Evolutionary conservation across 2,113 vertebrate species (phyloP).

Genomic region (Orcinus orca): DNA sequence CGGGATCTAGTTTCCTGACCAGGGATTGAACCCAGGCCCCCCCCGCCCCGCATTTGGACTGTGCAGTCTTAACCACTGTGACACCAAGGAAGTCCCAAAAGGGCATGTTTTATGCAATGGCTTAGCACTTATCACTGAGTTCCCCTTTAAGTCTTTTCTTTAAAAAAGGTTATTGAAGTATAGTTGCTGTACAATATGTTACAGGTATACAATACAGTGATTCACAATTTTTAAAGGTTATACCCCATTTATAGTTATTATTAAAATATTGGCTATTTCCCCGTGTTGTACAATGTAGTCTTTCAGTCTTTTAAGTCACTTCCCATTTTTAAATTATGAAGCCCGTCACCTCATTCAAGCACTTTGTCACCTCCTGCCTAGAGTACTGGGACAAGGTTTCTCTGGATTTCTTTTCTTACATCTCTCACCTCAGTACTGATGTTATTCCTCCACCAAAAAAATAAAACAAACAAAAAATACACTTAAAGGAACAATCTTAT

Average conservation of each 20-base stretch:
- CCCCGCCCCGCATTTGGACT: too few species aligned
- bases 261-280: background rate
- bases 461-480: background rate
- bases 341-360: background rate
- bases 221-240: background rate
- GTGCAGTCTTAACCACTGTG: too few species aligned
- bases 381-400: background rate
- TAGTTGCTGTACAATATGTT: background rate
- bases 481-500: background rate
- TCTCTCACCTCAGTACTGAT: background rate
- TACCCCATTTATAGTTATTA: background rate
- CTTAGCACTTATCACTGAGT: background rate
- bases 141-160: background rate
- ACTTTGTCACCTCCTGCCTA: background rate
- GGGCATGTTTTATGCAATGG: background rate
- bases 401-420: background rate
- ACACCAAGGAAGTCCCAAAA: too few species aligned
- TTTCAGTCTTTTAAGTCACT: background rate
- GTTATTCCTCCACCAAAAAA: background rate
- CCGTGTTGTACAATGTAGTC: background rate
- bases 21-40: too few species aligned
- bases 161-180: background rate
- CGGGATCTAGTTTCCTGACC: too few species aligned
- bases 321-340: background rate
- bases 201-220: background rate